phyloP scores from a whole-genome alignment of 2,797 vertebrate genomes.

The Cuniculus paca region DNA sequence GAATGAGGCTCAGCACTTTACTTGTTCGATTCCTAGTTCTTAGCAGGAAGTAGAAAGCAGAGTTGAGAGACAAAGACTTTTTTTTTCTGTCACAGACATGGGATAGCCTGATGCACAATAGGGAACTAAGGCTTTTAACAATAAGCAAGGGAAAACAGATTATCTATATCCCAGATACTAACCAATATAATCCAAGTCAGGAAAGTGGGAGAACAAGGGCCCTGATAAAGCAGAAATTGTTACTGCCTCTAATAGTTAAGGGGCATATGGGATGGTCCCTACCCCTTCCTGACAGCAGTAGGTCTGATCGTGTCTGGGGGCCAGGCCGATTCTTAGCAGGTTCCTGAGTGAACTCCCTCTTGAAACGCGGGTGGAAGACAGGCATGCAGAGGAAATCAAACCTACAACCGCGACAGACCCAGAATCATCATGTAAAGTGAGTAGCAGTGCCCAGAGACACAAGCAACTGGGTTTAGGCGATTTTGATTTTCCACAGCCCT shows the following conservation, averaged over 20 bases:
- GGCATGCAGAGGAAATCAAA: conserved; percentile 98
- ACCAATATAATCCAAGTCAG: conserved; percentile 66
- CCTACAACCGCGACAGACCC: conserved; percentile 88
- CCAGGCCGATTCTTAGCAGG: conserved; percentile 92
- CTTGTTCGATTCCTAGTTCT: conserved; percentile 58
- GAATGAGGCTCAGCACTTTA: conserved; percentile 65
- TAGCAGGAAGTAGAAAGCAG: conserved; percentile 48
- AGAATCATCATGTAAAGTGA: conserved; percentile 75
- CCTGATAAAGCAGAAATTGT: conserved; percentile 51
- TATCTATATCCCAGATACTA: conserved; percentile 44
- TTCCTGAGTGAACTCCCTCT: conserved; percentile 93
- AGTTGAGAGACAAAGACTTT: conserved; percentile 53
- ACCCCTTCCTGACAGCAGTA: conserved; percentile 96
- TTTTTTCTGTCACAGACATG: conserved; percentile 63
- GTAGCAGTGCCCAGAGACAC: conserved; percentile 61
- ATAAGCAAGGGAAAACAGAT: conserved; percentile 49
- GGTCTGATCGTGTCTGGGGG: conserved; percentile 95
- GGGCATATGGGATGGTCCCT: conserved; percentile 75
- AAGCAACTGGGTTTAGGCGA: conserved; percentile 65
- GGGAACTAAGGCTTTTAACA: conserved; percentile 57
- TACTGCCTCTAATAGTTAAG: conserved; percentile 65
- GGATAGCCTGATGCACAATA: conserved; percentile 32
- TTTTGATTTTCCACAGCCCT: conserved; percentile 58
- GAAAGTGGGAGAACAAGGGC: conserved; percentile 50
- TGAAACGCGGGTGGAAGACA: conserved; percentile 95